phyloP scores from a whole-genome alignment of 1,140 invertebrate species.

The Dendrolimus kikuchii region DNA sequence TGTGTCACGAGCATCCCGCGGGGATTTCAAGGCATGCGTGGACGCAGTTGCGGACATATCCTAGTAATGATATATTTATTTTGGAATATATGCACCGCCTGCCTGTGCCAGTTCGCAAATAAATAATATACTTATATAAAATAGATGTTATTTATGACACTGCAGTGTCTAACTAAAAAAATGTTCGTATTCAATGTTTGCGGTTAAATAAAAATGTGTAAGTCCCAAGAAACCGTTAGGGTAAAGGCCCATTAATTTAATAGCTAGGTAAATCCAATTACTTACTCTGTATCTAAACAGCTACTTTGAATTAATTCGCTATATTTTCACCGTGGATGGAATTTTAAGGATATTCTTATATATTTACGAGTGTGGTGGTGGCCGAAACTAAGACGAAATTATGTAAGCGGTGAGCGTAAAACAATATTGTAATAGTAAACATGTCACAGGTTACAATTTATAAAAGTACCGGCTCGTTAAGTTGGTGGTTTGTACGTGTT shows the following conservation, averaged over 20 bases:
- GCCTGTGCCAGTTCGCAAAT: too few relatives aligned
- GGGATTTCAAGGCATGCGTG: too few relatives aligned
- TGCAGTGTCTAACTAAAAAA: too few relatives aligned
- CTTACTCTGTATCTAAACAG: conserved; percentile 1
- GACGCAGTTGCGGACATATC: too few relatives aligned
- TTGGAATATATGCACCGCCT: too few relatives aligned
- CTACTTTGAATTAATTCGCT: neutral
- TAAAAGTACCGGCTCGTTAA: neutral
- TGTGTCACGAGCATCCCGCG: too few relatives aligned
- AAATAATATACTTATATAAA: too few relatives aligned
- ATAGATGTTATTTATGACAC: too few relatives aligned
- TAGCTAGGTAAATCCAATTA: conserved; percentile 1
- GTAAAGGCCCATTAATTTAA: conserved; percentile 2
- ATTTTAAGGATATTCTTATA: neutral
- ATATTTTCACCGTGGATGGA: neutral
- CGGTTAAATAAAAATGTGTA: neutral
- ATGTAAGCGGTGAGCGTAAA: conserved; percentile 1
- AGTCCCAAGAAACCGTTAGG: conserved; percentile 1
- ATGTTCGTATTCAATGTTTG: too few relatives aligned
- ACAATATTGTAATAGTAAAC: neutral
- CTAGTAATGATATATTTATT: too few relatives aligned
- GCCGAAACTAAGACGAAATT: neutral
- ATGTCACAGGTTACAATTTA: conserved; percentile 3
- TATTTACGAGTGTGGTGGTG: neutral
- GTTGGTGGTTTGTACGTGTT: neutral